These are phyloP conservation scores for Helobdella robusta DNA, from an alignment of 2,888 invertebrate species.

Conservation along the genomic window DNA sequence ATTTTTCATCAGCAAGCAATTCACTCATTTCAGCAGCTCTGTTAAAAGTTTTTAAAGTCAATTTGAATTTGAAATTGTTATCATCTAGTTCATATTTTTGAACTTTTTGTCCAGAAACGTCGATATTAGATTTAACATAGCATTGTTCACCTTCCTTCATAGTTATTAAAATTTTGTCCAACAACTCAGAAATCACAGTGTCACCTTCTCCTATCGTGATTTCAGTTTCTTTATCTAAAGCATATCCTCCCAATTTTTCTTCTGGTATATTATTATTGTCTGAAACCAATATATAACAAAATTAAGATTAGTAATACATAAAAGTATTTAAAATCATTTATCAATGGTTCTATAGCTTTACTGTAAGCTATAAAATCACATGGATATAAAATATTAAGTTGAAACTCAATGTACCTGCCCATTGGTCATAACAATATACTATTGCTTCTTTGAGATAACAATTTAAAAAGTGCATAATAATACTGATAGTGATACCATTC, in stretches of 20 bases:
- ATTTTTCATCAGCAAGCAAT: conserved; percentile 32
- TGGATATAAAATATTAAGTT: too few species aligned
- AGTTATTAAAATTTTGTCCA: conserved; percentile 30
- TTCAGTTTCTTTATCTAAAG: conserved; percentile 27
- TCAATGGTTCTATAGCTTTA: too few species aligned
- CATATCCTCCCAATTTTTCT: conserved; percentile 22
- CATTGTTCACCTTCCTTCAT: conserved; percentile 34
- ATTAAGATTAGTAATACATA: neutral
- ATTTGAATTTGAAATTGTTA: conserved; percentile 31
- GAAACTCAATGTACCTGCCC: too few species aligned
- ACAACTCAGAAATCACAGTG: conserved; percentile 32
- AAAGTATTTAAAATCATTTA: too few species aligned
- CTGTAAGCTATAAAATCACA: too few species aligned
- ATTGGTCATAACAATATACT: too few species aligned
- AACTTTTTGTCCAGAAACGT: conserved; percentile 29
- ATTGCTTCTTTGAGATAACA: too few species aligned
- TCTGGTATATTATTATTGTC: conserved; percentile 4
- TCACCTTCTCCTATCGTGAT: conserved; percentile 35
- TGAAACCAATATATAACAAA: conserved; percentile 8
- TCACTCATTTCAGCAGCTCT: conserved; percentile 32
- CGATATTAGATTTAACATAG: conserved; percentile 34
- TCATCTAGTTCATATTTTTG: conserved; percentile 26
- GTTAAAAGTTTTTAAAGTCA: conserved; percentile 28
- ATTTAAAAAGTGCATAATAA: too few species aligned
- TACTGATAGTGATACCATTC: too few species aligned